These are phyloP conservation scores for Sicus ferrugineus DNA, from an alignment of 2,888 invertebrate genomes.

Conservation along the genomic window DNA sequence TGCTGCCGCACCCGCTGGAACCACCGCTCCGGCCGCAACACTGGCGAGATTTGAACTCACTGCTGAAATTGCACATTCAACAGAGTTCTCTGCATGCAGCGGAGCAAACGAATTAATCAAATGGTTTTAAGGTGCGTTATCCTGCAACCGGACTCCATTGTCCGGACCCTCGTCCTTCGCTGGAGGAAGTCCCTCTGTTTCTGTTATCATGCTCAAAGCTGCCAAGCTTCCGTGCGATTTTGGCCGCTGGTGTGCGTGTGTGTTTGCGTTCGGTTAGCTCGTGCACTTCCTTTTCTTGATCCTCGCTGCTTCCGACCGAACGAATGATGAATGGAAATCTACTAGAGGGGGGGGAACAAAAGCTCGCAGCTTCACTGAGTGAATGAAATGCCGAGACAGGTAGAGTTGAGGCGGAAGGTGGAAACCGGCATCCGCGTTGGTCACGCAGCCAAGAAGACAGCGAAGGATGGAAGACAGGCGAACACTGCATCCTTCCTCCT, in stretches of 20 bases:
- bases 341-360: too few species aligned
- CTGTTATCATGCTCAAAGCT: too few species aligned
- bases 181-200: background rate
- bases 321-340: slow-evolving; percentile 23
- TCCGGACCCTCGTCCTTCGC: background rate
- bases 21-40: too few species aligned
- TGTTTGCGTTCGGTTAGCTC: background rate
- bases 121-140: slow-evolving; percentile 42
- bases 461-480: too few species aligned
- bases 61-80: slow-evolving; percentile 20
- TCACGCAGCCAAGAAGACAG: background rate
- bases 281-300: slow-evolving; percentile 16
- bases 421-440: background rate
- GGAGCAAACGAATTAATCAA: slow-evolving; percentile 43
- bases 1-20: too few species aligned
- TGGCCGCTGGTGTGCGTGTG: background rate
- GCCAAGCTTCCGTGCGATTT: too few species aligned
- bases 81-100: slow-evolving; percentile 2
- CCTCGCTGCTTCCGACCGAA: background rate
- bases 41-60: too few species aligned
- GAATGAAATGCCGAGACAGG: slow-evolving; percentile 11
- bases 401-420: background rate
- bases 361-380: background rate
- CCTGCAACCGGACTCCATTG: slow-evolving; percentile 16
- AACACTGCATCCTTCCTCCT: too few species aligned